Conservation (phyloP, 1,140 invertebrate genomes). For the Brachionus rotundiformis region DNA sequence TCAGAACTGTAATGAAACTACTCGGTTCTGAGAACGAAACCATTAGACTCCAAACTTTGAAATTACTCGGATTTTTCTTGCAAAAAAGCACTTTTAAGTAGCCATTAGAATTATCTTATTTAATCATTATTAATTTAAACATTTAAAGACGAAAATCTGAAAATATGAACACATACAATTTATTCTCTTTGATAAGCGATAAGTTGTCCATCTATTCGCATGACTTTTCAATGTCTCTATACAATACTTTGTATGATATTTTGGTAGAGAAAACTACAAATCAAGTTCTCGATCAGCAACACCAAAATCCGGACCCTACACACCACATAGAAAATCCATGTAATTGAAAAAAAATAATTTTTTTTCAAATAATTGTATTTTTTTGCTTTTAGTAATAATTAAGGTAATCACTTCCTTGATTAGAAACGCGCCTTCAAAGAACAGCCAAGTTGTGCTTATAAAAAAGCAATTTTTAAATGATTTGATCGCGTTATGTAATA, state of each 20-base stretch:
- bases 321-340: constrained; percentile 95
- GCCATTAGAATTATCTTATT: constrained; percentile 68
- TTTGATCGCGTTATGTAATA: constrained; percentile 32
- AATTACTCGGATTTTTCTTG: constrained; percentile 88
- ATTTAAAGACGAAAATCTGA: constrained; percentile 66
- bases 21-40: constrained; percentile 89
- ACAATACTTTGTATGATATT: constrained; percentile 98
- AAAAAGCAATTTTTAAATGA: constrained; percentile 78
- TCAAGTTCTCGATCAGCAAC: constrained; percentile 84
- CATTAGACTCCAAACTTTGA: constrained; percentile 89
- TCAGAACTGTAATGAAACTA: constrained; percentile 89
- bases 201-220: constrained; percentile 84
- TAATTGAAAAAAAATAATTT: constrained; percentile 65
- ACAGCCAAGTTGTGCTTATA: constrained; percentile 87
- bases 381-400: constrained; percentile 63
- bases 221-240: constrained; percentile 84
- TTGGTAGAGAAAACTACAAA: constrained; percentile 93
- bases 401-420: constrained; percentile 97
- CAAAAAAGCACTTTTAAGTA: constrained; percentile 88
- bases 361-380: not conserved
- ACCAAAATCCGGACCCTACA: constrained; percentile 88
- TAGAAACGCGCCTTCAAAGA: constrained; percentile 88
- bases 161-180: constrained; percentile 95
- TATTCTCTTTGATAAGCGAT: constrained; percentile 92
- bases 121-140: constrained; percentile 57